Conservation (phyloP, 1,140 invertebrate species). For the Thaumetopoea pityocampa region DNA sequence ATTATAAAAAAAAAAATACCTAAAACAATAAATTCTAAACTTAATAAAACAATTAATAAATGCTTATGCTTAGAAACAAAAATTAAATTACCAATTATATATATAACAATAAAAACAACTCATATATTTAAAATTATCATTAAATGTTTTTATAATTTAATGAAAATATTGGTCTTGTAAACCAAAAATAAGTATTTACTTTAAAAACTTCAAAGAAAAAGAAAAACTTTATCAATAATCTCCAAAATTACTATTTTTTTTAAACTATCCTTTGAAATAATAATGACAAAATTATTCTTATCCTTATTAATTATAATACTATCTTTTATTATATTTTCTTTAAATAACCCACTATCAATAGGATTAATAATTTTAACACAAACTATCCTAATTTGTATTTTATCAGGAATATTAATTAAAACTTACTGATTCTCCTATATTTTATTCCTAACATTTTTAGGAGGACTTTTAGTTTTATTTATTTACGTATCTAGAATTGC, state of each 20-base stretch:
- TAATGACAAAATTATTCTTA: conserved; percentile 48
- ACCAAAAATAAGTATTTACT: conserved; percentile 42
- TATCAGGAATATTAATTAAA: conserved; percentile 49
- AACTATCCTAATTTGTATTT: conserved; percentile 61
- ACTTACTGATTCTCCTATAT: conserved; percentile 73
- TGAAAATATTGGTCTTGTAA: too few relatives aligned
- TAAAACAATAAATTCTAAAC: conserved; percentile 77
- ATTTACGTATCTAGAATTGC: conserved; percentile 76
- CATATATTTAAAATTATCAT: conserved; percentile 76
- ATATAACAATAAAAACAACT: conserved; percentile 79
- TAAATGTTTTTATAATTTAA: too few relatives aligned
- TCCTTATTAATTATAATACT: conserved; percentile 43
- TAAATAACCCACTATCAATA: conserved; percentile 72
- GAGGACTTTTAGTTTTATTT: conserved; percentile 77
- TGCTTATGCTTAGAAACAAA: conserved; percentile 74
- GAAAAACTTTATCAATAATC: conserved; percentile 59
- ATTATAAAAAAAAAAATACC: conserved; percentile 71
- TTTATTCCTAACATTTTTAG: conserved; percentile 75
- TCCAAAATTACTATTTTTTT: conserved; percentile 78
- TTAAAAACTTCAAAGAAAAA: conserved; percentile 8
- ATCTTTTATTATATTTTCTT: conserved; percentile 55
- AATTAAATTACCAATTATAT: too few relatives aligned
- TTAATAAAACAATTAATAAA: conserved; percentile 79
- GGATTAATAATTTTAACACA: conserved; percentile 70
- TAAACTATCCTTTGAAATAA: conserved; percentile 75